Base-by-base conservation (phyloP, 2,113 vertebrate species). In the Nymphicus hollandicus region DNA sequence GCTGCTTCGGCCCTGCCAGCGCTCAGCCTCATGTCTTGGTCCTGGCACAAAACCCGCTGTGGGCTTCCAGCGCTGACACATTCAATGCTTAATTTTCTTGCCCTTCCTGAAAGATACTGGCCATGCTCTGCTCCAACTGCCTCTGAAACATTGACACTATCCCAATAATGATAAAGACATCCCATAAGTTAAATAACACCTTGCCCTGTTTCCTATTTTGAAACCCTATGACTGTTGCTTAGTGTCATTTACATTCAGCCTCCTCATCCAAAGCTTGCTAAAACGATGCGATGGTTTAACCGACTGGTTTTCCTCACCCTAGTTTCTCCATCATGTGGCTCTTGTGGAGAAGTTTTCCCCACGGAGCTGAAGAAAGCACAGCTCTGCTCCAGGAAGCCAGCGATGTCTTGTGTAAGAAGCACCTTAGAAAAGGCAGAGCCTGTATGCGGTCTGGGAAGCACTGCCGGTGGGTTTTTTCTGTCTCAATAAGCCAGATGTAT, bases 271-370 rank as follows among this genome's bases (percentile, higher is more conserved):
- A 49, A 44, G 61, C 88, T 86, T 58, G 69, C 87, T 73, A 29
- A 39, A 80, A 66, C 13, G 0, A 49, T 20, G 25, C 29, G 29
- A 50, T 50, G 74, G 94, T 85, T 91, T 88, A 96, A 96, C 91
- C 0, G 70, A 33, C 86, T 12, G 0, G 9, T 25, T 76, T 6
- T 71, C 85, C 76, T 79, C 88, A 91, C 97, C 95, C 91, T 86
- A 46, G 8, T 95, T 95, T 89, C 92, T 86, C 93, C 95, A 95
- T 77, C 83, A 0, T 20, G 80, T 7, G 83, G 72, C 81, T 93
- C 92, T 83, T 66, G 94, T 44, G 93, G 89, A 87, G 88, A 53
- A 74, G 80, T 96, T 78, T 94, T 96, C 81, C 78, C 52, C 61
- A 90, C 20, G 20, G 12, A 27, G 82, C 60, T 73, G 91, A 81